Evolutionary conservation across 2,888 invertebrate genomes (phyloP).

Genomic region (Drosophila neutralis): DNA sequence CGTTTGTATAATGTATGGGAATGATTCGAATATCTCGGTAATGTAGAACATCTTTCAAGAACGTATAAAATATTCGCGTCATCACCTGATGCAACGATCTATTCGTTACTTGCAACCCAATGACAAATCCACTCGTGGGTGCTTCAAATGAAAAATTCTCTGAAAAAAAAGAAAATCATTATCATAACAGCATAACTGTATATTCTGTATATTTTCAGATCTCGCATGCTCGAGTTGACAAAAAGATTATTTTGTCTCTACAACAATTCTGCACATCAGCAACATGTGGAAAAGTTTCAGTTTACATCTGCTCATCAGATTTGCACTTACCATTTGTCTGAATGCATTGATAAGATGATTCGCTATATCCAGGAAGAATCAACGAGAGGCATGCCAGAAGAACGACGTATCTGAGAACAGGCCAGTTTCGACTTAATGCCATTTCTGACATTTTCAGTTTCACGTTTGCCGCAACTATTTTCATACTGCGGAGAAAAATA

Average conservation of each 20-base stretch:
- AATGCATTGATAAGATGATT: slow-evolving; percentile 24
- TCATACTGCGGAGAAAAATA: slow-evolving; percentile 5
- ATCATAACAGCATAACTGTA: background rate
- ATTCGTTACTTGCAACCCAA: slow-evolving; percentile 86
- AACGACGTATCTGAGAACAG: background rate
- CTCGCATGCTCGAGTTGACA: background rate
- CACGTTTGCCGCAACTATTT: background rate
- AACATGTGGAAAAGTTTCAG: background rate
- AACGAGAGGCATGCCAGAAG: slow-evolving; percentile 13
- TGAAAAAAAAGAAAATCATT: slow-evolving; percentile 1
- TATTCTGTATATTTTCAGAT: background rate
- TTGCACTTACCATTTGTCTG: slow-evolving; percentile 24
- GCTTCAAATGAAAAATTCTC: slow-evolving; percentile 16
- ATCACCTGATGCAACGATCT: slow-evolving; percentile 86
- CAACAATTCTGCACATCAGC: slow-evolving; percentile 3
- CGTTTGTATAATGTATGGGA: slow-evolving; percentile 58
- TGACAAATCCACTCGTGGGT: slow-evolving; percentile 24
- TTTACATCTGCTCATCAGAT: background rate
- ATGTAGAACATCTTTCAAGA: slow-evolving; percentile 86
- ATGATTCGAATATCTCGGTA: slow-evolving; percentile 85
- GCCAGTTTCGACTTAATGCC: slow-evolving; percentile 12
- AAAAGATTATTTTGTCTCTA: background rate
- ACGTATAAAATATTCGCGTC: slow-evolving; percentile 87
- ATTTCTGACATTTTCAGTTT: slow-evolving; percentile 8
- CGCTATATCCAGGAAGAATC: slow-evolving; percentile 3